Evolutionary conservation across 2,113 vertebrate genomes (phyloP), one percentile per base, ranked within the genome.

Genomic region (Zosterops lateralis): DNA sequence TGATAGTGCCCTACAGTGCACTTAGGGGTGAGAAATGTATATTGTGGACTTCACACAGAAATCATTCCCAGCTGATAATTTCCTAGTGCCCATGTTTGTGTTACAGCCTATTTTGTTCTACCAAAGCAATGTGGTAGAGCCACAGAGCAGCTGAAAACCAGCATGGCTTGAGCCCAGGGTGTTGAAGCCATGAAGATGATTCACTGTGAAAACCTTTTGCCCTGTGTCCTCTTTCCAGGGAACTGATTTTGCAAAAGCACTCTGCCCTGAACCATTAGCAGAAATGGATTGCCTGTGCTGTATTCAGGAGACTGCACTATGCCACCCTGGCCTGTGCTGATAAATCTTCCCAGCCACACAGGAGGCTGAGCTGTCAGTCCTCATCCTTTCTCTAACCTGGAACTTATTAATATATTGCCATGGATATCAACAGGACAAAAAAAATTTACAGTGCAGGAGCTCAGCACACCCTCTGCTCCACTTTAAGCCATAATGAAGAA

Each of bases 391-490:
- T 60, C 60, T 81, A 38, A 60, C 68, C 61, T 38, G 19, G 28
- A 67, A 45, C 25, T 58, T 60, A 53, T 17, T 45, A 38, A n/a
- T 53, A n/a, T 26, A 38, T 26, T 74, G 11, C 24, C 53, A 67
- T 47, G 24, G n/a, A 45, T 38, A 32, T 45, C 21, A 73, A 38
- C 32, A 51, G 36, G 32, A 66, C 14, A 31, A 66, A 53, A 16
- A 60, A 25, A 12, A 48, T 42, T 28, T 19, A 58, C 10, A 25
- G 24, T 45, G 45, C 10, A n/a, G 60, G 16, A 58, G 12, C 7
- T 66, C 51, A 51, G 32, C 1, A 0, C 0, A 0, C n/a, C 18
- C 53, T 38, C 28, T 60, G 45, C n/a, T 67, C n/a, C n/a, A 20
- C n/a, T 51, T 64, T 32, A 13, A 73, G 51, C 18, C 16, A 11